Percentiles rank a stretch among this genome's conserved stretches.
Evolutionary conservation across 2,113 vertebrate species (phyloP).

Genomic region (Ameiurus melas): DNA sequence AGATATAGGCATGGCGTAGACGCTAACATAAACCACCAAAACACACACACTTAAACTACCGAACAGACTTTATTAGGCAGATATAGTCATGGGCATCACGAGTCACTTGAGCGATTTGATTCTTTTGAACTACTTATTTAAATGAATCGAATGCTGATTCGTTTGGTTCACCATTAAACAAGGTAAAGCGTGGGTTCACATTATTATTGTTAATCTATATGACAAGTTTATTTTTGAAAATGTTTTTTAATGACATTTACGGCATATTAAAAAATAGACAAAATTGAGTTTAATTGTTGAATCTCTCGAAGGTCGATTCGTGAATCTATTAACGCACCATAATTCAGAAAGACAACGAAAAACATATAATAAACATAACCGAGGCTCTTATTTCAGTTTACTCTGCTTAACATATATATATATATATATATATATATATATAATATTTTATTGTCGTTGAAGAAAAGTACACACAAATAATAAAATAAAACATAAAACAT

Average conservation of each 20-base stretch:
- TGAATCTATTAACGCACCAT: neutral
- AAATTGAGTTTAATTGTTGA: neutral
- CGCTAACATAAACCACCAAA: neutral
- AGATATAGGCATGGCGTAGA: neutral
- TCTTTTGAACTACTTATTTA: neutral
- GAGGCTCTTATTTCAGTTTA: neutral
- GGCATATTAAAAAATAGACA: neutral
- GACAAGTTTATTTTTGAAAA: neutral
- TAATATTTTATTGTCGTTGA: neutral
- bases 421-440: too few relatives aligned
- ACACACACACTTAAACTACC: conserved; percentile 14
- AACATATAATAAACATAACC: neutral
- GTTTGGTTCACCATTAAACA: neutral
- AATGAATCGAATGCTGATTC: neutral
- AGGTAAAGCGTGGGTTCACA: neutral
- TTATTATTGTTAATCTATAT: neutral
- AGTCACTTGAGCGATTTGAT: neutral
- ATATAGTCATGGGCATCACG: neutral
- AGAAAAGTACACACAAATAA: neutral
- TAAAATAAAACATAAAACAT: neutral
- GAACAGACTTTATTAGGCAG: conserved; percentile 6
- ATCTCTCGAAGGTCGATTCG: neutral
- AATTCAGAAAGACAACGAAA: neutral
- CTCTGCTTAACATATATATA: neutral
- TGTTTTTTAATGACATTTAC: too few relatives aligned